These are phyloP conservation scores for Lepus timidus DNA, from an alignment of 2,113 vertebrate species.

Conservation along the genomic window DNA sequence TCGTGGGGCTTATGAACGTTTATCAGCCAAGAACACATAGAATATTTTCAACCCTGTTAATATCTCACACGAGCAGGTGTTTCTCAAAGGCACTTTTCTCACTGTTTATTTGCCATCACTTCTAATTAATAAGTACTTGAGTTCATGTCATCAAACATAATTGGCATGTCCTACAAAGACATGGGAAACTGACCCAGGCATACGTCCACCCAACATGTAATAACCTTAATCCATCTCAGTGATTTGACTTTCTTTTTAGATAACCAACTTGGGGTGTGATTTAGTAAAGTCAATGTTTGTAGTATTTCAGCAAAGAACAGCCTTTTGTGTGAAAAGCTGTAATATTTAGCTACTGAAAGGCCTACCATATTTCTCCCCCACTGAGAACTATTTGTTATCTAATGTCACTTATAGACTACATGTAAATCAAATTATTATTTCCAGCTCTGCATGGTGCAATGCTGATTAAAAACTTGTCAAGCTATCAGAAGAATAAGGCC, in stretches of 20 bases:
- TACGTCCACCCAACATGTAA: conserved; percentile 21
- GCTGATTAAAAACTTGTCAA: conserved; percentile 84
- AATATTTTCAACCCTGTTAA: conserved; percentile 46
- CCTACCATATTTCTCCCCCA: conserved; percentile 74
- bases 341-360: conserved; percentile 73
- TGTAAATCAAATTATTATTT: conserved; percentile 84
- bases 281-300: conserved; percentile 70
- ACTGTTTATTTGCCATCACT: conserved; percentile 58
- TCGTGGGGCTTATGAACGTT: conserved; percentile 8
- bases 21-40: conserved; percentile 35
- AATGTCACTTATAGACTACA: conserved; percentile 79
- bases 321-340: conserved; percentile 76
- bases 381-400: conserved; percentile 81
- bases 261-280: conserved; percentile 68
- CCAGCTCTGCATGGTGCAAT: conserved; percentile 73
- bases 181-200: conserved; percentile 42
- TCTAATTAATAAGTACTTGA: conserved; percentile 59
- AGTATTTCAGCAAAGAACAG: conserved; percentile 66
- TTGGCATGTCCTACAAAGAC: conserved; percentile 25
- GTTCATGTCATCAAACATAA: conserved; percentile 66
- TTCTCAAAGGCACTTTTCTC: conserved; percentile 52
- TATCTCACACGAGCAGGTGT: conserved; percentile 41
- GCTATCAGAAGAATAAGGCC: conserved; percentile 81
- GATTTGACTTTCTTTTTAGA: conserved; percentile 70
- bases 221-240: conserved; percentile 53